phyloP scores from a whole-genome alignment of 2,888 invertebrate genomes.

The Drosophila dives region DNA sequence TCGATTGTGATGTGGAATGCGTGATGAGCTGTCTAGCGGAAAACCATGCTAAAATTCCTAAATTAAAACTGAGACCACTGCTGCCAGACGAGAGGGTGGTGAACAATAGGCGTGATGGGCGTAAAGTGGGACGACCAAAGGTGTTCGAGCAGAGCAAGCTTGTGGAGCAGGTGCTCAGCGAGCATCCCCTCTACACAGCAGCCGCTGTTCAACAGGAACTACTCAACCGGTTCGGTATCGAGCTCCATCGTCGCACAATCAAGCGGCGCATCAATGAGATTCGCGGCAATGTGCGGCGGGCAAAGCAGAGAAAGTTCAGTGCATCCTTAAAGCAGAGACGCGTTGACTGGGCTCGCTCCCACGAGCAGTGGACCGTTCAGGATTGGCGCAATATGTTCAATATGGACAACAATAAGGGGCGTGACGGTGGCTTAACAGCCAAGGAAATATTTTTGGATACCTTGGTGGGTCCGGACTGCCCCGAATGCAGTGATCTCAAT shows the following conservation, averaged over 20 bases:
- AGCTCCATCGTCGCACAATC: conserved; percentile 62
- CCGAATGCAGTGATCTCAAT: conserved; percentile 55
- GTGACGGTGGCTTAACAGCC: background rate
- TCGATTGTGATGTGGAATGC: conserved; percentile 58
- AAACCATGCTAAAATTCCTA: conserved; percentile 29
- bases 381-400: conserved; percentile 73
- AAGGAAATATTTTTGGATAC: conserved; percentile 70
- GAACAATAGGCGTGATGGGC: conserved; percentile 25
- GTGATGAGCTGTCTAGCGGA: conserved; percentile 48
- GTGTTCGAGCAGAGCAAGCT: conserved; percentile 53
- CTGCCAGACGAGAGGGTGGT: conserved; percentile 1
- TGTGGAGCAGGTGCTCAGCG: conserved; percentile 50
- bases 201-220: conserved; percentile 62
- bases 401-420: conserved; percentile 64
- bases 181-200: conserved; percentile 59
- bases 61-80: conserved; percentile 17
- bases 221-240: conserved; percentile 50
- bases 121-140: conserved; percentile 63
- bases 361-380: conserved; percentile 57
- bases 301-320: conserved; percentile 14
- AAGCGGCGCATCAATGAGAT: conserved; percentile 70
- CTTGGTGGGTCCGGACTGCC: conserved; percentile 54
- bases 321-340: conserved; percentile 21
- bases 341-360: conserved; percentile 61
- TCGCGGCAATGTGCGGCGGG: conserved; percentile 15